Evolutionary conservation across 2,113 vertebrate genomes (phyloP).

Genomic region (Xyrauchen texanus): DNA sequence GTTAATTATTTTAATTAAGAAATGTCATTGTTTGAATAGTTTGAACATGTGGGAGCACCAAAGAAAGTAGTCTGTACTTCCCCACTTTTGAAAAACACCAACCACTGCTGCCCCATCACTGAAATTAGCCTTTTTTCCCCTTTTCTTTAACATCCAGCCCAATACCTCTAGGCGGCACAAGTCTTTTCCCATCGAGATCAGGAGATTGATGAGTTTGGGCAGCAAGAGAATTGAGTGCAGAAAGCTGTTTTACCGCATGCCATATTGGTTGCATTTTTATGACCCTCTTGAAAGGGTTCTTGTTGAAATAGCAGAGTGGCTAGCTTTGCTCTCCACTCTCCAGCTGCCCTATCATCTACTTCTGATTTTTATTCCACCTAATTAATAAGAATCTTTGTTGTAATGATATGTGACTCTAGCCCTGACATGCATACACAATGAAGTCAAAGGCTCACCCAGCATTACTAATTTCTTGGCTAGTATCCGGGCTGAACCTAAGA

Average conservation of each 20-base stretch:
- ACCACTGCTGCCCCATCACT: neutral
- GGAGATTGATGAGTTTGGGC: slow-evolving; percentile 39
- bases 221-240: slow-evolving; percentile 42
- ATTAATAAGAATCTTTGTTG: slow-evolving; percentile 82
- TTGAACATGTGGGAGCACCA: too few relatives aligned
- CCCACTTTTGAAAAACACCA: too few relatives aligned
- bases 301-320: slow-evolving; percentile 44
- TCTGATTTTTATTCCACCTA: slow-evolving; percentile 74
- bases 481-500: slow-evolving; percentile 55
- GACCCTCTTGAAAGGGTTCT: slow-evolving; percentile 44
- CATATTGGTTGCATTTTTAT: slow-evolving; percentile 50
- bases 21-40: too few relatives aligned
- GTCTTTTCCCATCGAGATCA: slow-evolving; percentile 26
- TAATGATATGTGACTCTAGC: slow-evolving; percentile 75
- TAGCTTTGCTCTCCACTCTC: slow-evolving; percentile 14
- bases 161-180: slow-evolving; percentile 59
- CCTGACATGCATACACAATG: slow-evolving; percentile 76
- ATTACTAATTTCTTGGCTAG: slow-evolving; percentile 66
- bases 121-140: slow-evolving; percentile 47
- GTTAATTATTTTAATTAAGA: too few relatives aligned
- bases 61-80: too few relatives aligned
- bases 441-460: slow-evolving; percentile 62
- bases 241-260: slow-evolving; percentile 44
- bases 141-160: slow-evolving; percentile 58
- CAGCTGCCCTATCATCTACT: slow-evolving; percentile 69